Percentiles rank a stretch among this genome's conserved stretches.
Evolutionary conservation across 1,140 invertebrate genomes (phyloP).

Genomic region (Nasonia vitripennis): DNA sequence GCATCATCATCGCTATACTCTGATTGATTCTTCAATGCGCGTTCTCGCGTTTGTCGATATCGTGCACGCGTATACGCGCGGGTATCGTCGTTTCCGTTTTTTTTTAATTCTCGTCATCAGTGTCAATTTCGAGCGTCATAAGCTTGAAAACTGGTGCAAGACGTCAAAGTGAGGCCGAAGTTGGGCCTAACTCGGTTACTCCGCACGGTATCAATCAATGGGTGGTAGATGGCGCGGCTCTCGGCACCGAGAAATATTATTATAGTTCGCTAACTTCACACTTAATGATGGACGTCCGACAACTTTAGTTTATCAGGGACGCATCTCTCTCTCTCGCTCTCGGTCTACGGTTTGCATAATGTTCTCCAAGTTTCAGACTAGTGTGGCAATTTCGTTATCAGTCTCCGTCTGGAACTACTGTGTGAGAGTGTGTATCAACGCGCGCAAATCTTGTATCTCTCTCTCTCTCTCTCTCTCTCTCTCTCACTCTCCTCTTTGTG

Average conservation of each 20-base stretch:
- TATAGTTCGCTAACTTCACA: conserved; percentile 46
- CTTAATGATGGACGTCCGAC: conserved; percentile 51
- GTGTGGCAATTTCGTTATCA: conserved; percentile 46
- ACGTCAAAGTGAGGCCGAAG: conserved; percentile 33
- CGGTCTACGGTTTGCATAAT: conserved; percentile 40
- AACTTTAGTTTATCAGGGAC: conserved; percentile 47
- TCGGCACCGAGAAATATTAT: conserved; percentile 43
- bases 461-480: neutral
- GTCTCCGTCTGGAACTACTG: neutral
- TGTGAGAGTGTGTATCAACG: neutral
- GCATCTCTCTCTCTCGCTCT: neutral
- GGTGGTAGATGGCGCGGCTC: neutral
- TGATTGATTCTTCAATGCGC: conserved; percentile 22
- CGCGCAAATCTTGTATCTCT: conserved; percentile 7
- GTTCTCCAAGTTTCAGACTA: conserved; percentile 32
- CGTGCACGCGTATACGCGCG: neutral
- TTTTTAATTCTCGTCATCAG: neutral
- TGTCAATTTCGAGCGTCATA: neutral
- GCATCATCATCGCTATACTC: neutral
- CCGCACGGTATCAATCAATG: conserved; percentile 41
- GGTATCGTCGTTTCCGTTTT: neutral
- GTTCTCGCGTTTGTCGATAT: too few species aligned
- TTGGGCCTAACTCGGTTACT: conserved; percentile 39
- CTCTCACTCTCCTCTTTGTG: neutral
- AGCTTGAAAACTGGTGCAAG: conserved; percentile 12